Percentiles rank a stretch among this genome's conserved stretches.
These are phyloP conservation scores for Exephanes ischioxanthus DNA, from an alignment of 2,888 invertebrate genomes.

Conservation along the genomic window DNA sequence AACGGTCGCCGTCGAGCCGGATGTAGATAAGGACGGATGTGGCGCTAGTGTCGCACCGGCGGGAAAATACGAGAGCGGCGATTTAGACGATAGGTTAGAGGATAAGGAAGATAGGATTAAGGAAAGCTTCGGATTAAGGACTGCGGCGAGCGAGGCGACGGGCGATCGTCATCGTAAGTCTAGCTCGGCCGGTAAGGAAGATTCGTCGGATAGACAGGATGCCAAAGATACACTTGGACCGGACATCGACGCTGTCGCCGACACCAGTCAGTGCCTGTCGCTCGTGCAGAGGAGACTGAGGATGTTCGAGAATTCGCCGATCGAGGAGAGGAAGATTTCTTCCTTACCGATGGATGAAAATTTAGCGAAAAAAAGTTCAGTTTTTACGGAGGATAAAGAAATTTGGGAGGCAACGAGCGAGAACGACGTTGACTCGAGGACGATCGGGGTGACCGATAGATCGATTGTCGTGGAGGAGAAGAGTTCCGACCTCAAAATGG, in stretches of 20 bases:
- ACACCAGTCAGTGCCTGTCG: conserved; percentile 70
- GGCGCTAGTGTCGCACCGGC: conserved; percentile 23
- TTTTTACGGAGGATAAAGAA: conserved; percentile 1
- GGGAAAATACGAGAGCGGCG: conserved; percentile 48
- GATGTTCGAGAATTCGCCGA: conserved; percentile 75
- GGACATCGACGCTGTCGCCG: conserved; percentile 49
- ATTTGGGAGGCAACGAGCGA: conserved; percentile 6
- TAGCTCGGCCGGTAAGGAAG: conserved; percentile 49
- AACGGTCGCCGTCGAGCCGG: conserved; percentile 17
- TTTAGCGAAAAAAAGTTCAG: not conserved
- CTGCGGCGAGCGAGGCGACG: conserved; percentile 49
- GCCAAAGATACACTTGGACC: conserved; percentile 78
- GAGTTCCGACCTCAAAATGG: not conserved
- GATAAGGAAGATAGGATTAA: conserved; percentile 56
- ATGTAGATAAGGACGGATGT: conserved; percentile 66
- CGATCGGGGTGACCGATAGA: not conserved
- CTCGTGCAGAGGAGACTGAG: conserved; percentile 78
- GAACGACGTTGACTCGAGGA: not conserved
- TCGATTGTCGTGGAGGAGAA: conserved; percentile 21
- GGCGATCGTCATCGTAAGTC: conserved; percentile 4
- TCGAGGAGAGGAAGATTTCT: not conserved
- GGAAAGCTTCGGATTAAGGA: conserved; percentile 51
- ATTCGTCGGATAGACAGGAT: conserved; percentile 70
- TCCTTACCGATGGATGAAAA: conserved; percentile 1
- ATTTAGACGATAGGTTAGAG: conserved; percentile 77